These are phyloP conservation scores for Emydoidea blandingii DNA, from an alignment of 2,797 vertebrate species.

Conservation along the genomic window DNA sequence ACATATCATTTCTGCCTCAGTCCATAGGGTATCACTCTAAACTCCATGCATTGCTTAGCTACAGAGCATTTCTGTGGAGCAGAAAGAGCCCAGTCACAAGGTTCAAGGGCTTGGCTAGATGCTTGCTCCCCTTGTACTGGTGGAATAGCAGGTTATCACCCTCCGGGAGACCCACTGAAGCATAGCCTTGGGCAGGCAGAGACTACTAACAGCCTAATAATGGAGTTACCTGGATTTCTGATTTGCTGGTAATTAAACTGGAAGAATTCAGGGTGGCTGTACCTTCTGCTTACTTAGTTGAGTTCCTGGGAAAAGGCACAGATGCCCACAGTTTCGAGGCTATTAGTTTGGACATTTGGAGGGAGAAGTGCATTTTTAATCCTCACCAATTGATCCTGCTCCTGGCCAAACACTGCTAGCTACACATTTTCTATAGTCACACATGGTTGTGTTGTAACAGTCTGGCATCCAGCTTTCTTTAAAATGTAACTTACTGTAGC, in stretches of 20 bases:
- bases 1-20: not conserved
- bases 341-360: not conserved
- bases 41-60: not conserved
- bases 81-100: not conserved
- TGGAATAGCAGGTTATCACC: not conserved
- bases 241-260: not conserved
- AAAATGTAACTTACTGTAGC: accelerated
- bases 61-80: not conserved
- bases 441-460: not conserved
- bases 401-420: not conserved
- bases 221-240: not conserved
- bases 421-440: not conserved
- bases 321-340: not conserved
- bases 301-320: not conserved
- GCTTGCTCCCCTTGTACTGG: not conserved
- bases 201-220: not conserved
- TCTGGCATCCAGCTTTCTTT: not conserved
- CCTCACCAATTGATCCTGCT: not conserved
- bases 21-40: too few species aligned
- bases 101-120: not conserved
- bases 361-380: not conserved
- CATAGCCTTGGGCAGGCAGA: not conserved
- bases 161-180: not conserved
- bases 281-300: not conserved
- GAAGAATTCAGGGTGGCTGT: not conserved